Percentiles rank a stretch among this genome's conserved stretches.
phyloP scores from a whole-genome alignment of 1,140 invertebrate genomes.

The Planococcus citri region DNA sequence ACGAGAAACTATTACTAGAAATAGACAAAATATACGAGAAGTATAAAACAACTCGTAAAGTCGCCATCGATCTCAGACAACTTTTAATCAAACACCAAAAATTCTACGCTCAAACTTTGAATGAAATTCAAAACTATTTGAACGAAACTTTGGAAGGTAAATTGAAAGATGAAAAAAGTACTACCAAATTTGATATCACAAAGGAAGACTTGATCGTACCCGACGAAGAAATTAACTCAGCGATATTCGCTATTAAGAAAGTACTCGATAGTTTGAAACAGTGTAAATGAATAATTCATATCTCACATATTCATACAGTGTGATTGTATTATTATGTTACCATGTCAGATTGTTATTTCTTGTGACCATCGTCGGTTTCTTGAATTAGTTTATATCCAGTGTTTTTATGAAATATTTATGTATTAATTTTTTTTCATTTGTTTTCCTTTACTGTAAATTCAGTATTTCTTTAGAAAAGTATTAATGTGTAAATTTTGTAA shows the following conservation, averaged over 20 bases:
- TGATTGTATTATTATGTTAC: no score
- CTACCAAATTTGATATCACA: neutral
- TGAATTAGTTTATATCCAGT: no score
- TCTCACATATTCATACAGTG: no score
- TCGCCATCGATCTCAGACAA: neutral
- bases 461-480: no score
- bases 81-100: neutral
- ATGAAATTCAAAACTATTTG: conserved; percentile 11
- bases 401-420: no score
- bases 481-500: no score
- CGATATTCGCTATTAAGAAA: neutral
- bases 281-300: no score
- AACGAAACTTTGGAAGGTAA: neutral
- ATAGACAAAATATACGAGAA: conserved; percentile 5
- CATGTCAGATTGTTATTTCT: no score
- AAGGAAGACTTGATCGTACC: neutral
- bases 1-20: neutral
- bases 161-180: neutral
- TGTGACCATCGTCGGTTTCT: no score
- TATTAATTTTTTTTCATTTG: no score
- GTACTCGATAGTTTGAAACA: neutral
- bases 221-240: neutral
- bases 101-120: neutral
- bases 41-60: neutral
- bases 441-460: no score